These are phyloP conservation scores for Pachyuromys duprasi DNA, from an alignment of 2,797 vertebrate genomes.

Conservation along the genomic window DNA sequence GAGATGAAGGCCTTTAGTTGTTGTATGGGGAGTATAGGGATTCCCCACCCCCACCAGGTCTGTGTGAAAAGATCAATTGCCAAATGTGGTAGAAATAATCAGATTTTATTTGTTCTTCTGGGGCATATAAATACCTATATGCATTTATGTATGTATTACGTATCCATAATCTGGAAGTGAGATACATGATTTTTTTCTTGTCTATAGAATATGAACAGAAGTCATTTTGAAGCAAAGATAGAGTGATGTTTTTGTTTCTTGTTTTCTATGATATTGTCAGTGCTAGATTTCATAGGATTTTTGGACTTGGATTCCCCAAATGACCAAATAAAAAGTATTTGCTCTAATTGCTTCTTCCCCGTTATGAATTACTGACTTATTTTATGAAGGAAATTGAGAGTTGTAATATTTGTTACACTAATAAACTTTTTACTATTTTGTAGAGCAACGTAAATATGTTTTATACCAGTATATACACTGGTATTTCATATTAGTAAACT, in stretches of 20 bases:
- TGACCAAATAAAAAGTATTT: background rate
- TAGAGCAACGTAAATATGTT: background rate
- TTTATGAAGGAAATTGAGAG: background rate
- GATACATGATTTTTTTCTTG: background rate
- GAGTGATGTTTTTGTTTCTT: background rate
- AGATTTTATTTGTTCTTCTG: constrained; percentile 9
- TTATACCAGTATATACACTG: background rate
- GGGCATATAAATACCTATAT: background rate
- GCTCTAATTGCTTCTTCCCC: background rate
- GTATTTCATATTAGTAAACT: background rate
- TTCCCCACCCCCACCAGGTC: background rate
- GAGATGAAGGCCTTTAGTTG: background rate
- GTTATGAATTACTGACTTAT: constrained; percentile 1
- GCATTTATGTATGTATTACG: background rate
- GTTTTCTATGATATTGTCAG: background rate
- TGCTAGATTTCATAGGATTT: background rate
- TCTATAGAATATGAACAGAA: constrained; percentile 20
- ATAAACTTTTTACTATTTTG: background rate
- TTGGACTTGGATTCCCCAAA: background rate
- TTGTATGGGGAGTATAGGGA: background rate
- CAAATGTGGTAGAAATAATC: background rate
- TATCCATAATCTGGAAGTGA: background rate
- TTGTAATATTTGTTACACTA: background rate
- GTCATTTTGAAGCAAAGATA: background rate
- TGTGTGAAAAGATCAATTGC: background rate